Percentiles rank a stretch among this genome's conserved stretches.
These are phyloP conservation scores for Hyperoodon ampullatus DNA, from an alignment of 2,113 vertebrate genomes.

Conservation along the genomic window DNA sequence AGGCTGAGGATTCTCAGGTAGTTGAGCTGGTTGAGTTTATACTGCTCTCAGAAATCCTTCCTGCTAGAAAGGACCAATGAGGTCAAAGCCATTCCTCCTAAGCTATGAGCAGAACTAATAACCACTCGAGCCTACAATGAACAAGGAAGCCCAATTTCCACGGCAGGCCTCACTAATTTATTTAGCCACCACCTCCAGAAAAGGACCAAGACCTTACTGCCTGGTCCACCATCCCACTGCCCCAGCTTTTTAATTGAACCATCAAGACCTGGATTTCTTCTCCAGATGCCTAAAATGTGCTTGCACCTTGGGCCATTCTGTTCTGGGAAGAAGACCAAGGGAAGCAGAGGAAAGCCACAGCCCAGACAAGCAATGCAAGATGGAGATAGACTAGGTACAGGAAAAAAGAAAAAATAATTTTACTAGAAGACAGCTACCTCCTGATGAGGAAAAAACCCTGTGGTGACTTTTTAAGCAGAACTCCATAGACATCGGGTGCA, in stretches of 20 bases:
- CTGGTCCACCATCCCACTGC: neutral
- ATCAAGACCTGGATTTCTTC: neutral
- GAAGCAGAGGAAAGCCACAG: neutral
- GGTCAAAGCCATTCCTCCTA: neutral
- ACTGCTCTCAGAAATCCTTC: neutral
- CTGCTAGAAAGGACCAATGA: neutral
- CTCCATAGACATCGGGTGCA: neutral
- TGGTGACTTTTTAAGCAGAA: neutral
- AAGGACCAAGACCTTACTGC: neutral
- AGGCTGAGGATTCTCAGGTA: neutral
- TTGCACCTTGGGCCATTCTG: neutral
- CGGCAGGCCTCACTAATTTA: neutral
- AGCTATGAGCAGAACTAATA: neutral
- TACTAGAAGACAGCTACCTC: neutral
- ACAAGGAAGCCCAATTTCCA: neutral
- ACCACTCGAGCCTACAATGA: neutral
- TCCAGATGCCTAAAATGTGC: neutral
- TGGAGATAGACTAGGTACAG: neutral
- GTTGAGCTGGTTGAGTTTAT: neutral
- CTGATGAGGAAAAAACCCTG: neutral
- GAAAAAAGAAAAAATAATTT: neutral
- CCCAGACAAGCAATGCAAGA: neutral
- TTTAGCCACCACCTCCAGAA: neutral
- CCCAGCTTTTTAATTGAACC: neutral
- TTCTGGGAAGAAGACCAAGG: neutral